Evolutionary conservation across 2,888 invertebrate genomes (phyloP).

Genomic region (Caenorhabditis auriculariae): DNA sequence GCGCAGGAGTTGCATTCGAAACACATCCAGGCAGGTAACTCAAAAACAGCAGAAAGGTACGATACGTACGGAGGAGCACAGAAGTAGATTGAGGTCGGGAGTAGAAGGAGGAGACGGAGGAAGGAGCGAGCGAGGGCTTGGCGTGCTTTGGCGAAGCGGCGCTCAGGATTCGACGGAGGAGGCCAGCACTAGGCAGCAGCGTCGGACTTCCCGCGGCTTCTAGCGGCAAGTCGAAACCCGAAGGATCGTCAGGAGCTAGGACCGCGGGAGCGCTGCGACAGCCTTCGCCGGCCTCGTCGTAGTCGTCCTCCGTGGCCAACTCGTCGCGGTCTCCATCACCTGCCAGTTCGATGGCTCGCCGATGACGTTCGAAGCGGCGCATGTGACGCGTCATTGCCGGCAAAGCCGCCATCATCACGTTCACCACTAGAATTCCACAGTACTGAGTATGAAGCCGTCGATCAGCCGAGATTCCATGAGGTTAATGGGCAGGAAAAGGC

Average conservation of each 20-base stretch:
- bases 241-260: slow-evolving; percentile 17
- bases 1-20: not conserved
- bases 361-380: slow-evolving; percentile 57
- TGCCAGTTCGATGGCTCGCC: slow-evolving; percentile 57
- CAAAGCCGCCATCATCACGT: slow-evolving; percentile 62
- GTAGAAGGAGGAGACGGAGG: slow-evolving; percentile 10
- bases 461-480: not conserved
- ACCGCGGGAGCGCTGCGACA: slow-evolving; percentile 3
- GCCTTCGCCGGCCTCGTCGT: slow-evolving; percentile 3
- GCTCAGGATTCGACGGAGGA: slow-evolving; percentile 20
- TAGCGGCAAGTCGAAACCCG: not conserved
- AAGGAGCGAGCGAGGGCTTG: slow-evolving; percentile 7
- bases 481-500: too few species aligned
- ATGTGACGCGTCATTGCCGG: slow-evolving; percentile 59
- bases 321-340: slow-evolving; percentile 48
- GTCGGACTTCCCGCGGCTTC: slow-evolving; percentile 20
- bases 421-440: slow-evolving; percentile 50
- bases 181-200: slow-evolving; percentile 20
- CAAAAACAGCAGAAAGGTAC: not conserved
- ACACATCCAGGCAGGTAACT: not conserved
- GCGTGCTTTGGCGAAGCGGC: slow-evolving; percentile 22
- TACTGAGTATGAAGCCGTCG: too few species aligned
- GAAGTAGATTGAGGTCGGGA: not conserved
- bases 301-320: slow-evolving; percentile 24
- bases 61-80: not conserved